Conservation (phyloP, 2,797 vertebrate species). For the Siniperca scherzeri region DNA sequence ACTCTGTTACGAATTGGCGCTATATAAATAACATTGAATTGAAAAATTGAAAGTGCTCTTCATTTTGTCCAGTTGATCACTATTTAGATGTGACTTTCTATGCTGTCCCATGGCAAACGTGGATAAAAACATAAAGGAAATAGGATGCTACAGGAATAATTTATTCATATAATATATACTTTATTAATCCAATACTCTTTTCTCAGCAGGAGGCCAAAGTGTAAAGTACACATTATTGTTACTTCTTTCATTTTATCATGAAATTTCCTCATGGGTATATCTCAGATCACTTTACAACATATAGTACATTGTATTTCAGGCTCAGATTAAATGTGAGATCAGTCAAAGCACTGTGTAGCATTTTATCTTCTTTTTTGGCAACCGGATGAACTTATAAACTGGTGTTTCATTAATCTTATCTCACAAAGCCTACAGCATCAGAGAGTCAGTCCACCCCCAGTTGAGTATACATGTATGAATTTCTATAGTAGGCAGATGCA, state of each 20-base stretch:
- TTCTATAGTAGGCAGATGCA: slow-evolving; percentile 28
- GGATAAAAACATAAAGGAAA: neutral
- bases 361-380: slow-evolving; percentile 42
- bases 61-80: neutral
- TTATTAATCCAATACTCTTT: neutral
- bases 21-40: too few relatives aligned
- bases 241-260: neutral
- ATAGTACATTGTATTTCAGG: neutral
- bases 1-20: too few relatives aligned
- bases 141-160: neutral
- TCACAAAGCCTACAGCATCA: slow-evolving; percentile 38
- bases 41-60: neutral
- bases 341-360: neutral
- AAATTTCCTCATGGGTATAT: neutral
- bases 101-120: neutral
- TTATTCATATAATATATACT: neutral
- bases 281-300: slow-evolving; percentile 11
- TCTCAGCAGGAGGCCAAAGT: slow-evolving; percentile 18
- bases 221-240: neutral
- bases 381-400: slow-evolving; percentile 31
- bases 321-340: slow-evolving; percentile 11
- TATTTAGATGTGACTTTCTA: neutral
- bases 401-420: slow-evolving; percentile 54
- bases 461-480: slow-evolving; percentile 39
- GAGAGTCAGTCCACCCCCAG: slow-evolving; percentile 39